Evolutionary conservation across 2,113 vertebrate species (phyloP), one percentile per base, ranked within the genome.

Genomic region (Dolichallabes microphthalmus): DNA sequence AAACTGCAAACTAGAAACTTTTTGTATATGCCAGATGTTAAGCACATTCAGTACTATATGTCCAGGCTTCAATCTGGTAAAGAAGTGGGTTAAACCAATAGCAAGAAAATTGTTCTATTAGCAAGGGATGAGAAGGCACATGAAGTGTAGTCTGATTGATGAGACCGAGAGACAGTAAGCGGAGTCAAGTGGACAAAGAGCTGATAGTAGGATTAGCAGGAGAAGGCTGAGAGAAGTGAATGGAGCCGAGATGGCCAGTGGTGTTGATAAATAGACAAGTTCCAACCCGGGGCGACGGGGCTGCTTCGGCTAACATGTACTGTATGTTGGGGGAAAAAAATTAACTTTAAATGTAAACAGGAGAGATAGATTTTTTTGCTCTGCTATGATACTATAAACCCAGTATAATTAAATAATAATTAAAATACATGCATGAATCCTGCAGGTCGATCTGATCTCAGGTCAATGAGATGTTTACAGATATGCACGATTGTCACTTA

Each of bases 171-270:
- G 61, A 88, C 63, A 57, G 76, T 61, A 82, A 77, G 71, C 19
- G 63, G 69, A 80, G 57, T 80, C 32, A 83, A 76, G 50, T 75
- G 68, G 17, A 73, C 55, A 50, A 13, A 71, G 55, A 80, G 12
- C 57, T 71, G 57, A 69, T 52, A 80, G 75, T 5, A 1, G 30
- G 71, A 63, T 39, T 73, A 76, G 75, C 77, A 80, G 61, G 77
- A 80, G 71, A 82, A 75, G 35, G 30, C 20, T 57, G 55, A 25
- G 35, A 22, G 32, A 66, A 80, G 3, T 15, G 55, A 83, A 52
- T 71, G 76, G 80, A 86, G 73, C 66, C 66, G 53, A 83, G 80
- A 78, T 83, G 52, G 61, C 81, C 78, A 61, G 63, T 14, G 63
- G 74, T 57, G 58, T 25, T 73, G 81, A 87, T 84, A 78, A 80